Evolutionary conservation across 2,113 vertebrate species (phyloP).

Genomic region (Jacana jacana): DNA sequence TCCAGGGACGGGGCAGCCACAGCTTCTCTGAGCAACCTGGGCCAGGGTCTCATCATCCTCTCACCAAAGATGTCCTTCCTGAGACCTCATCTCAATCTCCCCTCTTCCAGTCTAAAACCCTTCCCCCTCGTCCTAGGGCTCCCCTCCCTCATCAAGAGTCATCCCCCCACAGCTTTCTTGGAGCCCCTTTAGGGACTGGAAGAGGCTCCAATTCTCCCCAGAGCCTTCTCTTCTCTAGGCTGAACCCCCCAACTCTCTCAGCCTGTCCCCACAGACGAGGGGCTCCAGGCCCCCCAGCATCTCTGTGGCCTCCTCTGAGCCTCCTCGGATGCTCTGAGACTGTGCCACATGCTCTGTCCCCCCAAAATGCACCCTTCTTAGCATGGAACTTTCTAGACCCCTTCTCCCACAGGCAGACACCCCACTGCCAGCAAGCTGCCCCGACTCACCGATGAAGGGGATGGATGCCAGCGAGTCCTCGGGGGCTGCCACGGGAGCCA

Average conservation of each 20-base stretch:
- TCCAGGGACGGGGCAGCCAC: too few species aligned
- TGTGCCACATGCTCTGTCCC: rapidly evolving
- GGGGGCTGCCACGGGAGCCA: constrained; percentile 81
- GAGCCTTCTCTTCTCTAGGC: not conserved
- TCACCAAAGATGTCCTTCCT: too few species aligned
- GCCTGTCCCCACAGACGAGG: not conserved
- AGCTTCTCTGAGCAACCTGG: too few species aligned
- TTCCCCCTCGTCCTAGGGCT: not conserved
- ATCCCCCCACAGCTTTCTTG: not conserved
- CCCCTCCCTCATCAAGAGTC: too few species aligned
- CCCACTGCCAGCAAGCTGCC: rapidly evolving
- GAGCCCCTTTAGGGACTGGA: too few species aligned
- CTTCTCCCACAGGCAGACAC: rapidly evolving
- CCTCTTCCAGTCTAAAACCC: not conserved
- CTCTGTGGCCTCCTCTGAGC: not conserved
- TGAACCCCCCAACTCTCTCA: not conserved
- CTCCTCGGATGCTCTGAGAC: not conserved
- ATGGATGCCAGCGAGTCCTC: constrained; percentile 95
- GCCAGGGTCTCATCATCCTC: too few species aligned
- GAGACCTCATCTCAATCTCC: not conserved
- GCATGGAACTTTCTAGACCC: rapidly evolving
- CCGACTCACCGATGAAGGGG: constrained; percentile 92
- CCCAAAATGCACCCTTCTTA: rapidly evolving
- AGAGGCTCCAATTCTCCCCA: too few species aligned
- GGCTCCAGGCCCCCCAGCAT: not conserved